Conservation (phyloP, 2,888 invertebrate species). For the Neocrepidodera transversa region DNA sequence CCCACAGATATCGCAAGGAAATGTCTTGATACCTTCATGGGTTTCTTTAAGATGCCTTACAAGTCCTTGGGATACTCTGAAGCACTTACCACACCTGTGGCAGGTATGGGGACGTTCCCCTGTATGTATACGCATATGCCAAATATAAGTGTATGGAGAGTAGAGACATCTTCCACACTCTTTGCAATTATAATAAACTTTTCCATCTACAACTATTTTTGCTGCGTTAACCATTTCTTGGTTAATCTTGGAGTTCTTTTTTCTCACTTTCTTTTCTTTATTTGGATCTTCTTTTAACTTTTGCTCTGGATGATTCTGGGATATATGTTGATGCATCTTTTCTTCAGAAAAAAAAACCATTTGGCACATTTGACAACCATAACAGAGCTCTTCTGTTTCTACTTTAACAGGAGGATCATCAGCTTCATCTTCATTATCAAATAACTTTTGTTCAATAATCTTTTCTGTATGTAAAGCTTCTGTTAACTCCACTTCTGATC, state of each 20-base stretch:
- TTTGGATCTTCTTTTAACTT: conserved; percentile 21
- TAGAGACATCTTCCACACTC: conserved; percentile 67
- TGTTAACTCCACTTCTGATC: conserved; percentile 3
- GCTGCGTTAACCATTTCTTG: conserved; percentile 59
- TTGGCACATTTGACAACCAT: conserved; percentile 52
- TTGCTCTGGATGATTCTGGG: conserved; percentile 47
- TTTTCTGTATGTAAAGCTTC: not conserved
- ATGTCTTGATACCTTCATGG: conserved; percentile 68
- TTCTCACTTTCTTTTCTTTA: conserved; percentile 30
- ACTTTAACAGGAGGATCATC: conserved; percentile 13
- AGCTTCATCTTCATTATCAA: conserved; percentile 20
- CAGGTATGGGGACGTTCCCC: conserved; percentile 72
- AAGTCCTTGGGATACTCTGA: conserved; percentile 70
- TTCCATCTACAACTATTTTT: conserved; percentile 62
- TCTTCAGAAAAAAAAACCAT: conserved; percentile 47
- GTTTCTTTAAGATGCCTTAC: conserved; percentile 69
- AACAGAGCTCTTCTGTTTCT: conserved; percentile 37
- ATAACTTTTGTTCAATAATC: not conserved
- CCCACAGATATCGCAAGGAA: conserved; percentile 66
- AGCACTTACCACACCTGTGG: conserved; percentile 71
- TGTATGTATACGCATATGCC: conserved; percentile 70
- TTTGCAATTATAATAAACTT: conserved; percentile 65
- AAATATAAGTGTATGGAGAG: conserved; percentile 68
- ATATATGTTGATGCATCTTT: conserved; percentile 49
- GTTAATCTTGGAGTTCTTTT: conserved; percentile 53